Percentiles rank a stretch among this genome's conserved stretches.
phyloP scores from a whole-genome alignment of 2,888 invertebrate species.

The Ligdia adustata region DNA sequence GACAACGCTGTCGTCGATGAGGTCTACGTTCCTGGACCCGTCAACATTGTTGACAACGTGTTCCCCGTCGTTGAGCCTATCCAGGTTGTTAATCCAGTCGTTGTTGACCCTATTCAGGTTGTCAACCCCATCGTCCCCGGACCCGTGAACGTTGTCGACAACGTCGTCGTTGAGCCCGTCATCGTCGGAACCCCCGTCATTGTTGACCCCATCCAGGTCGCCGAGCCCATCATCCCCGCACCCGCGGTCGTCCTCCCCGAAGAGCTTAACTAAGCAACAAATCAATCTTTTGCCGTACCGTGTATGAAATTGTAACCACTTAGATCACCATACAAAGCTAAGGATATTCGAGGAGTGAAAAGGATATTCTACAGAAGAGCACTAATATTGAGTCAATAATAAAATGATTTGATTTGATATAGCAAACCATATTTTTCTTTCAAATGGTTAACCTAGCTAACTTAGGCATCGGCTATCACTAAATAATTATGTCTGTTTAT shows the following conservation, averaged over 20 bases:
- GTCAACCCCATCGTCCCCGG: conserved; percentile 28
- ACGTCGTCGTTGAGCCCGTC: conserved; percentile 11
- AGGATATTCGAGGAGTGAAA: too few species aligned
- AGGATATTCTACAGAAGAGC: too few species aligned
- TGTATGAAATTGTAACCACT: too few species aligned
- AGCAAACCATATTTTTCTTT: too few species aligned
- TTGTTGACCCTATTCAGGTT: conserved; percentile 21
- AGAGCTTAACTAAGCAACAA: too few species aligned
- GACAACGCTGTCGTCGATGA: conserved; percentile 29
- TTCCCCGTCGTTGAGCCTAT: conserved; percentile 29
- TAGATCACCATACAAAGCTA: too few species aligned
- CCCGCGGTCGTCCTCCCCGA: conserved; percentile 16
- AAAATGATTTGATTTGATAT: too few species aligned
- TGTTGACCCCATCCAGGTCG: conserved; percentile 43
- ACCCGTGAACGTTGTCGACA: conserved; percentile 29
- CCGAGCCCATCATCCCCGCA: conserved; percentile 33
- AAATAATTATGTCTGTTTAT: too few species aligned
- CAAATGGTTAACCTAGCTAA: too few species aligned
- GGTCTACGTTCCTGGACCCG: conserved; percentile 34
- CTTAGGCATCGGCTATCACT: too few species aligned
- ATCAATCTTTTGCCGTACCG: too few species aligned
- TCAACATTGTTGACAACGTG: conserved; percentile 25
- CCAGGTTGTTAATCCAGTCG: conserved; percentile 38
- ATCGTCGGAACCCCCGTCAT: conserved; percentile 26
- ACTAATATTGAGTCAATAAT: too few species aligned